Base-by-base conservation (phyloP, 2,797 vertebrate species). In the Holocentrus rufus region DNA sequence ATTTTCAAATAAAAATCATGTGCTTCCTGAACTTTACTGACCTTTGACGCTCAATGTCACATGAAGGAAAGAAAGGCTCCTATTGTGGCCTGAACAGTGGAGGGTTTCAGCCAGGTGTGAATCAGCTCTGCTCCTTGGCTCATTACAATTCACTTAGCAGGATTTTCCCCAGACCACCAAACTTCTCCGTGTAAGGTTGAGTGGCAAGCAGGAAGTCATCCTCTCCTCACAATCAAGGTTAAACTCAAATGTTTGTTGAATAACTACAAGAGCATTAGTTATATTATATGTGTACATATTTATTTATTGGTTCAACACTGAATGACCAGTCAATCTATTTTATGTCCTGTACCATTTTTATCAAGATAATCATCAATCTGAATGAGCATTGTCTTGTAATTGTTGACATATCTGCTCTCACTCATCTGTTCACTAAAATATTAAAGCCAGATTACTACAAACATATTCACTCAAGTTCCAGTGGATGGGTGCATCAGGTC, bases 1-100 rank as follows among this genome's bases (percentile, higher is more conserved):
- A 89, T 91, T 90, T 88, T 92, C 69, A 90, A 87, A 90, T 91
- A 90, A 91, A 92, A 91, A 80, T 87, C 79, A 80, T 87, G 78
- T 85, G 90, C 69, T 91, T 87, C 66, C 83, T 91, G 89, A 91
- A 91, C 91, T 90, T 86, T 80, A 80, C 64, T 80, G 84, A 92
- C 86, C 88, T 88, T 68, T 80, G 77, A 80, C 39, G 73, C 80
- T 88, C 77, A 44, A 58, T 81, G 85, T 85, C 79, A 79, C 76
- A 79, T 18, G 44, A 60, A 77, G 78, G 74, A 72, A 87, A 88
- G 78, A 93, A 90, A 92, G 85, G 76, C 71, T 62, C 46, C 76
- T 85, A 88, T 91, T 92, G 89, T 92, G 81, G 78, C 69, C 63
- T 10, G 44, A 79, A 86, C 58, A 71, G 78, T 42, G 59, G 63